Base-by-base conservation (phyloP, 2,888 invertebrate genomes). In the Podotricha telesiphe region DNA sequence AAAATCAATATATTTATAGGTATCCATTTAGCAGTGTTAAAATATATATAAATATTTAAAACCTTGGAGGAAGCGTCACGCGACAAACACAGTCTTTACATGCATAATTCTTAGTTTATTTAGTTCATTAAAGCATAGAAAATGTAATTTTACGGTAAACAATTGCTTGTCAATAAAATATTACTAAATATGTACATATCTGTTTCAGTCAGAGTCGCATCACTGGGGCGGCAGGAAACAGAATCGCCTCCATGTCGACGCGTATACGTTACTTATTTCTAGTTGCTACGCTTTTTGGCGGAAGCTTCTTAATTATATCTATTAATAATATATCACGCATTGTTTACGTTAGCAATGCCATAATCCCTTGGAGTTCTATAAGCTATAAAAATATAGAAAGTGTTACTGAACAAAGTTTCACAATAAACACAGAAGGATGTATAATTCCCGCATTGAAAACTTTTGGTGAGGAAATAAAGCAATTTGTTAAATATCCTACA, bases 391-490 rank as follows among this genome's bases (percentile, higher is more conserved):
- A 62, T 17, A 47, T 59, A 17, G 63, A 63, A 17, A 70, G 61
- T 47, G 15, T 61, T 19, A 62, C 59, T 22, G 75, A 77, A 42
- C 72, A 77, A 28, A 73, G 73, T 56, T 93, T 87, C 74, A 82
- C 93, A 13, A 92, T 95, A 55, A 86, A 90, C 74, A 95, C 94
- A 1, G 81, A 88, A 71, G 95, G 95, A 13, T 95, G 95, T 78
- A 90, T 89, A 28, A 95, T 96, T 76, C 95, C 95, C 0, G 89
- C 90, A 6, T 86, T 95, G 80, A 88, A 94, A 68, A 93, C 94
- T 0, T 91, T 93, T 66, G 94, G 95, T 78, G 78, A 86, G 0
- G 81, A 87, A 28, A 86, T 95, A 79, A 84, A 76, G 67, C 81
- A 87, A 70, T 94, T 88, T 76, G 85, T 94, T 20, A 77, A 82